Conservation (phyloP, 2,113 vertebrate genomes). For the Uria lomvia region DNA sequence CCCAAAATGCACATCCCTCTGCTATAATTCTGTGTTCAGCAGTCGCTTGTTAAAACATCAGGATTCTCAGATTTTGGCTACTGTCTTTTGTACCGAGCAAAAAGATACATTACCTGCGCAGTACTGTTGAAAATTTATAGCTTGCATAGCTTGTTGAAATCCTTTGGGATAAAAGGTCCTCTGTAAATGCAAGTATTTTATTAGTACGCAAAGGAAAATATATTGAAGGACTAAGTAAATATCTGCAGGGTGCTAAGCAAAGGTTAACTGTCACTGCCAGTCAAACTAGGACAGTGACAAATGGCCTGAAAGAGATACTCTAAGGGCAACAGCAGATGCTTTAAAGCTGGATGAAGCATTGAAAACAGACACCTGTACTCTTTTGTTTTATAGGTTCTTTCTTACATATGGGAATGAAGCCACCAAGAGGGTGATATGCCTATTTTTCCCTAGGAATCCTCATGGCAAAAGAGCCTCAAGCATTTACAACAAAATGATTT, state of each 20-base stretch:
- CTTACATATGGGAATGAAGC: neutral
- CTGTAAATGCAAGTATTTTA: constrained; percentile 10
- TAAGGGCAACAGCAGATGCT: neutral
- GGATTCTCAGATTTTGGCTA: neutral
- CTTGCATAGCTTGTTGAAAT: neutral
- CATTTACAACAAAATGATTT: neutral
- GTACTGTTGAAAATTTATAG: neutral
- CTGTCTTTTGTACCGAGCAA: neutral
- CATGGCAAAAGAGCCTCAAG: neutral
- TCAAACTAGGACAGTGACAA: constrained; percentile 9
- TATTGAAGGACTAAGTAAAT: constrained; percentile 17
- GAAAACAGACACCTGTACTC: neutral
- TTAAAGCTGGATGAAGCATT: neutral
- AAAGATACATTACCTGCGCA: neutral
- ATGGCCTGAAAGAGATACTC: neutral
- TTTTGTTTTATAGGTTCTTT: neutral
- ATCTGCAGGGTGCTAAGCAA: neutral
- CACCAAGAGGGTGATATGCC: neutral
- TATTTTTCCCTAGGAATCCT: neutral
- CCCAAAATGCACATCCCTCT: neutral
- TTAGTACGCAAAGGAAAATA: neutral
- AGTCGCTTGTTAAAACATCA: neutral
- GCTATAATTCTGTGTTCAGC: neutral
- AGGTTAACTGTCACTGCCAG: constrained; percentile 4
- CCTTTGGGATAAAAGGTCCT: constrained; percentile 6